Evolutionary conservation across 2,113 vertebrate genomes (phyloP).

Genomic region (Aspiorhynchus laticeps): DNA sequence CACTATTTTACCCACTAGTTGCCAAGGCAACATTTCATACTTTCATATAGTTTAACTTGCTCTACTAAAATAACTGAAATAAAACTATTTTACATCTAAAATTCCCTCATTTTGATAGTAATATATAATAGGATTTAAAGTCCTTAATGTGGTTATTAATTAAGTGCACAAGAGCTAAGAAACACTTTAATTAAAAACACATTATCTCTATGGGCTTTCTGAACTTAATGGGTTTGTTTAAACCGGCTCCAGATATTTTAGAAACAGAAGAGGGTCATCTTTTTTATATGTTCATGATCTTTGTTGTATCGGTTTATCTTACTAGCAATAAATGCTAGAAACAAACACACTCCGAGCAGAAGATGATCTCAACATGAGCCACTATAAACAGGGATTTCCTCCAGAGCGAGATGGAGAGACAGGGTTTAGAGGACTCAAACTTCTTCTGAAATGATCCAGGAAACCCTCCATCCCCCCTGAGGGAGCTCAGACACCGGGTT

Average conservation of each 20-base stretch:
- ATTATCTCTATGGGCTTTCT: neutral
- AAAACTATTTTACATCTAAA: neutral
- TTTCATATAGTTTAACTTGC: too few species aligned
- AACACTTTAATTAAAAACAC: neutral
- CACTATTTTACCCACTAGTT: neutral
- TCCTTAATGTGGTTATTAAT: neutral
- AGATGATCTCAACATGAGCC: slow-evolving; percentile 29
- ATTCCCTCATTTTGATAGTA: neutral
- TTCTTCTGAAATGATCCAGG: slow-evolving; percentile 8
- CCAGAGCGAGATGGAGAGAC: neutral
- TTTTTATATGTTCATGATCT: neutral
- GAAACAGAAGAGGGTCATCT: neutral
- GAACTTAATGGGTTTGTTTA: neutral
- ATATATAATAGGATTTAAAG: neutral
- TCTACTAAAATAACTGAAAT: too few species aligned
- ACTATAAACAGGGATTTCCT: slow-evolving; percentile 48
- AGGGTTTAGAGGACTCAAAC: neutral
- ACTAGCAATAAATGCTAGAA: neutral
- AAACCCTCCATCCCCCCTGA: slow-evolving; percentile 1
- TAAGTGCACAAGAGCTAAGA: neutral
- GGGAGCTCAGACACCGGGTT: slow-evolving; percentile 39
- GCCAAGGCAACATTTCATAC: too few species aligned
- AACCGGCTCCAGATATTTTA: neutral
- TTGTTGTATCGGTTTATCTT: neutral
- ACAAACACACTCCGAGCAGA: slow-evolving; percentile 40